Conservation (phyloP, 2,888 invertebrate genomes). For the Hypomecis atomaria region DNA sequence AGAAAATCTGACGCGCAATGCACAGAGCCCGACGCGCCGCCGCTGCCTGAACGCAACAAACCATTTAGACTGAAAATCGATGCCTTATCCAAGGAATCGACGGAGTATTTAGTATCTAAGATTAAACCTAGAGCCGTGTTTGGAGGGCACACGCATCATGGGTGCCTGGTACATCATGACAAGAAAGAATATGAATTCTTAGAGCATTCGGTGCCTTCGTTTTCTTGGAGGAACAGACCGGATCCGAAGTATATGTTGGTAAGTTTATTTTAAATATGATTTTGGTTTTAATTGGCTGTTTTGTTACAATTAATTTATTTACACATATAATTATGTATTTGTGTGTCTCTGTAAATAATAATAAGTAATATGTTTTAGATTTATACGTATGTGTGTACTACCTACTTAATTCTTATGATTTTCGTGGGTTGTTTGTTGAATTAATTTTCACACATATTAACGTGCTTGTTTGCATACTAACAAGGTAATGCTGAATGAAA, state of each 20-base stretch:
- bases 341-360: no score
- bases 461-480: no score
- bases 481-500: no score
- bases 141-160: constrained; percentile 97
- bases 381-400: no score
- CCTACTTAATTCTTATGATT: no score
- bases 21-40: constrained; percentile 91
- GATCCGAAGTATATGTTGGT: constrained; percentile 96
- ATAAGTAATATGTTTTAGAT: no score
- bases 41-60: constrained; percentile 86
- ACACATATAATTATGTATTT: no score
- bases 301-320: not conserved
- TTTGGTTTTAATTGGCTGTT: not conserved
- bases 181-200: constrained; percentile 75
- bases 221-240: constrained; percentile 97
- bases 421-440: no score
- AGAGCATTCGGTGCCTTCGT: constrained; percentile 95
- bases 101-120: constrained; percentile 84
- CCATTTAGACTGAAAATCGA: constrained; percentile 94
- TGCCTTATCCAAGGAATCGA: constrained; percentile 93
- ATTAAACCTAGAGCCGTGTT: constrained; percentile 91
- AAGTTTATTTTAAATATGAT: constrained; percentile 51
- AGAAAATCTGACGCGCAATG: constrained; percentile 93
- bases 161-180: constrained; percentile 87
- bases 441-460: no score